phyloP scores from a whole-genome alignment of 2,797 vertebrate species.

The Miichthys miiuy region DNA sequence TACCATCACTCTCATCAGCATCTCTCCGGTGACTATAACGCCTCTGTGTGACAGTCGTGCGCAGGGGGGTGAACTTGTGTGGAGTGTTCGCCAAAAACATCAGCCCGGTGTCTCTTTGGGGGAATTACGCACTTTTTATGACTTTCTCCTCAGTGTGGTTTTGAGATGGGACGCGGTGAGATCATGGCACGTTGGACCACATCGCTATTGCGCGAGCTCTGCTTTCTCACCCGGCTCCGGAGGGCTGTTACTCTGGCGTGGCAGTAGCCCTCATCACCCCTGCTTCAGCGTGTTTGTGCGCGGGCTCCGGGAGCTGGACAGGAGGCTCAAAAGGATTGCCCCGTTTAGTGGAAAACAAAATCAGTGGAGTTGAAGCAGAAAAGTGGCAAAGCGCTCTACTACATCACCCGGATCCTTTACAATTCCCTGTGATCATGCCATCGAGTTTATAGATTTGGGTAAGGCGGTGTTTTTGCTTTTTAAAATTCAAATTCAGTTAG shows the following conservation, averaged over 20 bases:
- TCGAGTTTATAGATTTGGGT: slow-evolving; percentile 80
- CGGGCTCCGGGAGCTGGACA: slow-evolving; percentile 63
- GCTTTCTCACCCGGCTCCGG: slow-evolving; percentile 52
- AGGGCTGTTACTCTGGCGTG: slow-evolving; percentile 43
- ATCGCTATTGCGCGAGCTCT: slow-evolving; percentile 41
- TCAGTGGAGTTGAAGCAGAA: slow-evolving; percentile 74
- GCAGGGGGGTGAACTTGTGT: slow-evolving; percentile 66
- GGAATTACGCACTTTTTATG: slow-evolving; percentile 80
- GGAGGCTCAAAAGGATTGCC: slow-evolving; percentile 61
- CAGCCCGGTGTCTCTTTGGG: slow-evolving; percentile 50
- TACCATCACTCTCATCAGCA: slow-evolving; percentile 72
- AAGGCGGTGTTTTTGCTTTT: slow-evolving; percentile 64
- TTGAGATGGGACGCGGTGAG: slow-evolving; percentile 64
- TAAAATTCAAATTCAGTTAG: slow-evolving; percentile 37
- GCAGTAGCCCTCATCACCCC: slow-evolving; percentile 44
- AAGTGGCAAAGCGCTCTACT: slow-evolving; percentile 66
- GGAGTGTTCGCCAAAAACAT: slow-evolving; percentile 64
- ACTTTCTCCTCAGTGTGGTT: slow-evolving; percentile 69
- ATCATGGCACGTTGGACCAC: slow-evolving; percentile 60
- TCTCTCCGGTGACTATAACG: slow-evolving; percentile 70
- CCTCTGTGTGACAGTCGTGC: slow-evolving; percentile 52
- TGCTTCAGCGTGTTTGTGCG: slow-evolving; percentile 31
- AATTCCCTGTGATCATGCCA: slow-evolving; percentile 70
- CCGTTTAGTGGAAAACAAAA: slow-evolving; percentile 59
- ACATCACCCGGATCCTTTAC: slow-evolving; percentile 66